phyloP scores from a whole-genome alignment of 2,797 vertebrate genomes.

The Ceryle rudis region DNA sequence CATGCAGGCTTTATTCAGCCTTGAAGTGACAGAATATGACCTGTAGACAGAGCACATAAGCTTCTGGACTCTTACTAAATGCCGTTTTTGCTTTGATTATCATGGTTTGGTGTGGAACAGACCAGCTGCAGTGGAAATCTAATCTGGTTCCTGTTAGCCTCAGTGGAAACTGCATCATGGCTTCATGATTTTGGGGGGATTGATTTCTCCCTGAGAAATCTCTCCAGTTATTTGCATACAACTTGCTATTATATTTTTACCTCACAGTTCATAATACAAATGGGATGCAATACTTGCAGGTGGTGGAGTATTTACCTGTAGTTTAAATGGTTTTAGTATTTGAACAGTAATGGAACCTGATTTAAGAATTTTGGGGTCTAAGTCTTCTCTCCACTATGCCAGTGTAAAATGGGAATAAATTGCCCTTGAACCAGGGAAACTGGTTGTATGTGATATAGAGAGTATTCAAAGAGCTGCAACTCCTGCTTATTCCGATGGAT shows the following conservation, averaged over 20 bases:
- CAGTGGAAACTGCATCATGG: background rate
- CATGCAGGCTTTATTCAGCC: background rate
- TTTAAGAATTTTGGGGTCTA: background rate
- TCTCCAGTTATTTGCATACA: background rate
- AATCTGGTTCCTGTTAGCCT: conserved; percentile 16
- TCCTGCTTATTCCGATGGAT: background rate
- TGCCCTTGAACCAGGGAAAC: background rate
- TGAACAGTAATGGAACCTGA: background rate
- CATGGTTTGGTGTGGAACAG: conserved; percentile 59
- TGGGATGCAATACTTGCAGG: background rate
- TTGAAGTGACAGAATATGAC: conserved; percentile 37
- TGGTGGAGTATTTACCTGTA: background rate
- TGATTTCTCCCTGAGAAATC: conserved; percentile 5
- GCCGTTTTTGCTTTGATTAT: conserved; percentile 26
- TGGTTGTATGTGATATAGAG: background rate
- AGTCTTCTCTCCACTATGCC: background rate
- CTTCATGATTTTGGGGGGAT: background rate
- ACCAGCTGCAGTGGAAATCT: conserved; percentile 33
- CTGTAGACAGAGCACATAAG: conserved; percentile 30
- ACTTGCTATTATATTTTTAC: background rate
- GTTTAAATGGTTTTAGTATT: background rate
- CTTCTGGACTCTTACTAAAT: conserved; percentile 14
- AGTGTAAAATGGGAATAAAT: background rate
- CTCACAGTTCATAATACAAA: background rate
- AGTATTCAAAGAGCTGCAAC: background rate